Evolutionary conservation across 2,888 invertebrate genomes (phyloP).

Genomic region (Periphyllus acericola): DNA sequence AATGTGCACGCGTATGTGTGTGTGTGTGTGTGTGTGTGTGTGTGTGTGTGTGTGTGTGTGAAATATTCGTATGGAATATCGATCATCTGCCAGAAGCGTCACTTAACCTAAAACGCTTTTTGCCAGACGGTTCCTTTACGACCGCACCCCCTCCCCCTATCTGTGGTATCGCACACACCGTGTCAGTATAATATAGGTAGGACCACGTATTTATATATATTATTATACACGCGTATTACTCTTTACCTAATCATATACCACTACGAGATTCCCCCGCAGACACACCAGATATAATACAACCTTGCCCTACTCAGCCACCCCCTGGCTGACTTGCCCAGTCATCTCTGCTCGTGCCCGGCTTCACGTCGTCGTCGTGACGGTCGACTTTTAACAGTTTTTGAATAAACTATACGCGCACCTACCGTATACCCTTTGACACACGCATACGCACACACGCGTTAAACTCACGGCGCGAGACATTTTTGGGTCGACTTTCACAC

Average conservation of each 20-base stretch:
- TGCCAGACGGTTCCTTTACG: not conserved
- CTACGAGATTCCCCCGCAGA: no score
- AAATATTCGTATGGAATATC: slow-evolving; percentile 49
- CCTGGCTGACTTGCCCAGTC: no score
- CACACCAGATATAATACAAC: not conserved
- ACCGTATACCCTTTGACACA: no score
- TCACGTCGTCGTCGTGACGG: not conserved
- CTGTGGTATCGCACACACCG: no score
- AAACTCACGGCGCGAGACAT: not conserved
- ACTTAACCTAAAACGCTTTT: slow-evolving; percentile 54
- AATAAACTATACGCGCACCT: not conserved
- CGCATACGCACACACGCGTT: not conserved
- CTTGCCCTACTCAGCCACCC: no score
- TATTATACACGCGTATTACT: slow-evolving; percentile 12
- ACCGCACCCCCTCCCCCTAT: no score
- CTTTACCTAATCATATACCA: slow-evolving; percentile 16
- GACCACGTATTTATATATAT: not conserved
- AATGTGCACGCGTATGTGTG: not conserved
- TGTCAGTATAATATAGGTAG: not conserved
- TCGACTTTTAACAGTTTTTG: not conserved
- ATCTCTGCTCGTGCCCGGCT: no score
- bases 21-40: not conserved
- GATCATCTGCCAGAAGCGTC: slow-evolving; percentile 55
- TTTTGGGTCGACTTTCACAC: not conserved
- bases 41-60: not conserved